phyloP scores from a whole-genome alignment of 2,797 vertebrate genomes.

The Scleropages formosus region DNA sequence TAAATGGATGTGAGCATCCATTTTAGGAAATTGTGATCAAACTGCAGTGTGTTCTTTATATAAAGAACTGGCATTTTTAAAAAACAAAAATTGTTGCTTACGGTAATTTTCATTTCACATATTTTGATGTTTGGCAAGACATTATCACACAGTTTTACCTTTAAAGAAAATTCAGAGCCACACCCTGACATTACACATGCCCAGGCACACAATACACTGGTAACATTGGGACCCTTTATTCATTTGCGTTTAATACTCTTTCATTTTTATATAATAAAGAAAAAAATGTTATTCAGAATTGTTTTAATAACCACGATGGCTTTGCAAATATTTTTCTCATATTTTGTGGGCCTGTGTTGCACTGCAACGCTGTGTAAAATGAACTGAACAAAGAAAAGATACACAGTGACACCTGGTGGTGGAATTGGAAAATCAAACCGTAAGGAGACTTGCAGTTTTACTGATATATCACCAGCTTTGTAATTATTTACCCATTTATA shows the following conservation, averaged over 20 bases:
- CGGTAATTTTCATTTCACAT: not conserved
- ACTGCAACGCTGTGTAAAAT: no score
- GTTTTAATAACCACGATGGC: no score
- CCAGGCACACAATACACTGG: not conserved
- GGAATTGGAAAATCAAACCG: constrained; percentile 14
- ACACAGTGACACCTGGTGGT: constrained; percentile 46
- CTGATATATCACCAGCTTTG: no score
- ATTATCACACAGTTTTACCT: not conserved
- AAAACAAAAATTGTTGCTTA: not conserved
- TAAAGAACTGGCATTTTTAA: not conserved
- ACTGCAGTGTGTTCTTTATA: not conserved
- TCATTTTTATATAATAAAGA: no score
- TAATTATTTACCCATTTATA: no score
- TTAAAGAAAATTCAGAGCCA: not conserved
- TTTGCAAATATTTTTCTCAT: no score
- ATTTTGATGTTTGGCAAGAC: not conserved
- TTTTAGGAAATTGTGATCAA: not conserved
- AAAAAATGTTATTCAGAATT: no score
- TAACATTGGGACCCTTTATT: no score
- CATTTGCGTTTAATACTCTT: no score
- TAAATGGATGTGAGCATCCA: not conserved
- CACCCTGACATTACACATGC: not conserved
- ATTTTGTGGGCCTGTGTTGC: no score
- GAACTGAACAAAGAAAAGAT: not conserved
- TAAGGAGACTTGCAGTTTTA: no score